Percentiles rank a stretch among this genome's conserved stretches.
These are phyloP conservation scores for Phymastichus coffea DNA, from an alignment of 1,140 invertebrate genomes.

Conservation along the genomic window DNA sequence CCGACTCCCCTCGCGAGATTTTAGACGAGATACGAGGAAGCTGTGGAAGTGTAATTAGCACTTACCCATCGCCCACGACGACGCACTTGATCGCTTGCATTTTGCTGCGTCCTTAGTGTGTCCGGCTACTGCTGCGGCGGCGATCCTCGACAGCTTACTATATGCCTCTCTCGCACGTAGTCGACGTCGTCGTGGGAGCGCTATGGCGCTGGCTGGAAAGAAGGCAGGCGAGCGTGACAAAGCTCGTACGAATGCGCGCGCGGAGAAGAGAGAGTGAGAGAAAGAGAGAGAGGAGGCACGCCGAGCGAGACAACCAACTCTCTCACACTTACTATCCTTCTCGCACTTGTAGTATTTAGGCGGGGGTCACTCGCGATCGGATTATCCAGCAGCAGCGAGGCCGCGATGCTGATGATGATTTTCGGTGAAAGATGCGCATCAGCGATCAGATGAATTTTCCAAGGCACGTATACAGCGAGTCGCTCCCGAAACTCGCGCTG, in stretches of 20 bases:
- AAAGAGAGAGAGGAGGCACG: neutral
- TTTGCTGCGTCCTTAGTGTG: conserved; percentile 17
- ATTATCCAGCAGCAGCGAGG: neutral
- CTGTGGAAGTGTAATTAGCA: too few species aligned
- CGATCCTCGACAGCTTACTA: neutral
- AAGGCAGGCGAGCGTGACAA: neutral
- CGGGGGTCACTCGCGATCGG: too few species aligned
- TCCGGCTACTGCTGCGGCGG: neutral
- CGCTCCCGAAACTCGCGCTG: neutral
- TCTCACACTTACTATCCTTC: too few species aligned
- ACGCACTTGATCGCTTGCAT: conserved; percentile 97
- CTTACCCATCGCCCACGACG: conserved; percentile 91
- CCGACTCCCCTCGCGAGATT: too few species aligned
- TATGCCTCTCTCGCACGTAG: too few species aligned
- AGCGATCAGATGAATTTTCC: neutral
- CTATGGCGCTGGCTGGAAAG: too few species aligned
- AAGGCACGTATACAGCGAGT: neutral
- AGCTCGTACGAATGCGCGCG: neutral
- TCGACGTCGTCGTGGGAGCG: neutral
- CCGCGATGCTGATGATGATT: conserved; percentile 5
- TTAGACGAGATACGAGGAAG: too few species aligned
- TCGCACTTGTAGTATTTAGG: too few species aligned
- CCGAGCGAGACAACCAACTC: conserved; percentile 1
- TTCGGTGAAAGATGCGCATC: conserved; percentile 9
- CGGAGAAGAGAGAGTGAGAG: neutral